These are phyloP conservation scores for Papilio glaucus DNA, from an alignment of 1,140 invertebrate species.

Conservation along the genomic window DNA sequence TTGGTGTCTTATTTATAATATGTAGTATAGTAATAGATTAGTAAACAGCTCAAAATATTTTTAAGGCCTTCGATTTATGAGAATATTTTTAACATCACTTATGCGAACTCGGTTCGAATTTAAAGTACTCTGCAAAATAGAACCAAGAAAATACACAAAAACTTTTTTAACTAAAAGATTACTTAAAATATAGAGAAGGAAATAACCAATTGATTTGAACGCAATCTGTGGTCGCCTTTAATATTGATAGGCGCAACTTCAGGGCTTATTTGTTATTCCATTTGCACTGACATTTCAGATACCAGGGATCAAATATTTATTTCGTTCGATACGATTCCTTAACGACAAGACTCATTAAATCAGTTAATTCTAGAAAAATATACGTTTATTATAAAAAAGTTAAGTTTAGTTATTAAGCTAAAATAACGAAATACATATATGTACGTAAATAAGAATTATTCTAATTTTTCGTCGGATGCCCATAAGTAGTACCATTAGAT, in stretches of 20 bases:
- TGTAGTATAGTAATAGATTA: too few species aligned
- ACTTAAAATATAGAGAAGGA: not conserved
- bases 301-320: conserved; percentile 56
- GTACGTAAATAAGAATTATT: too few species aligned
- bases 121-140: not conserved
- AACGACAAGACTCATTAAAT: not conserved
- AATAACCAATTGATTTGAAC: not conserved
- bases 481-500: too few species aligned
- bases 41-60: too few species aligned
- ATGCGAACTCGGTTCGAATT: not conserved
- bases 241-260: conserved; percentile 21
- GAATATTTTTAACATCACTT: too few species aligned
- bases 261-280: conserved; percentile 58
- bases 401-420: too few species aligned
- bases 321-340: conserved; percentile 31
- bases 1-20: too few species aligned
- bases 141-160: not conserved
- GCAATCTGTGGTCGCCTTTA: conserved; percentile 9
- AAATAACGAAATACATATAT: too few species aligned
- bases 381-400: too few species aligned
- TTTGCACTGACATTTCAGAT: conserved; percentile 60
- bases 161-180: not conserved
- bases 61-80: too few species aligned
- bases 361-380: not conserved
- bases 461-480: too few species aligned